Conservation (phyloP, 2,113 vertebrate genomes). For the Nerophis ophidion region DNA sequence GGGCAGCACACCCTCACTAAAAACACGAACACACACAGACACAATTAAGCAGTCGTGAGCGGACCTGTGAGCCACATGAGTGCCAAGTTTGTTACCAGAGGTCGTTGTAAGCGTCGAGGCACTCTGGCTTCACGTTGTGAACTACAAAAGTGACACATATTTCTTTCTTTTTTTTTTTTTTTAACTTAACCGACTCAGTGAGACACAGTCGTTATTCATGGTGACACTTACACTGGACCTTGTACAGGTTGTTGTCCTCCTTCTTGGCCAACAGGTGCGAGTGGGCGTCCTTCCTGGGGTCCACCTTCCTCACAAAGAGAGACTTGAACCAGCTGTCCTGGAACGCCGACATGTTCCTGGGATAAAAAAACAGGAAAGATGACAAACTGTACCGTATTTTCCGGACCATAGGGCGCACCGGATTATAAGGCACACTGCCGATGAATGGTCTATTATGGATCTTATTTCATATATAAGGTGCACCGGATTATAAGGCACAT, state of each 20-base stretch:
- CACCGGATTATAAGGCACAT: too few relatives aligned
- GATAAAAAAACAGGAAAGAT: conserved; percentile 1
- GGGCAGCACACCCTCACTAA: conserved; percentile 86
- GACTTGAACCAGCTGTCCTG: conserved; percentile 94
- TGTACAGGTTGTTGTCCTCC: conserved; percentile 94
- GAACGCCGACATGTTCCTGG: conserved; percentile 73
- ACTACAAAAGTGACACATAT: conserved; percentile 77
- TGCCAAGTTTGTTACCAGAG: conserved; percentile 78
- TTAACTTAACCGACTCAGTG: neutral
- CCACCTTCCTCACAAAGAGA: conserved; percentile 93
- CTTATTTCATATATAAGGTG: too few relatives aligned
- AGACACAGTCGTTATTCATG: neutral
- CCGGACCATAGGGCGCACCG: too few relatives aligned
- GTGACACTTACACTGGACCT: conserved; percentile 86
- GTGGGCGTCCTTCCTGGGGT: conserved; percentile 94
- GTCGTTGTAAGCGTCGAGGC: conserved; percentile 91
- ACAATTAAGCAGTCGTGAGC: neutral
- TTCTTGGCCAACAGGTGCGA: conserved; percentile 94
- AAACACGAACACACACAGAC: conserved; percentile 10
- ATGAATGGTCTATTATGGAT: too few relatives aligned
- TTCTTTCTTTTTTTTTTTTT: neutral
- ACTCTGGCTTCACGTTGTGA: conserved; percentile 98
- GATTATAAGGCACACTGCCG: too few relatives aligned
- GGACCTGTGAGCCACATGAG: neutral
- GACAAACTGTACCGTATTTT: neutral